Conservation (phyloP, 2,888 invertebrate genomes). For the Dione juno region DNA sequence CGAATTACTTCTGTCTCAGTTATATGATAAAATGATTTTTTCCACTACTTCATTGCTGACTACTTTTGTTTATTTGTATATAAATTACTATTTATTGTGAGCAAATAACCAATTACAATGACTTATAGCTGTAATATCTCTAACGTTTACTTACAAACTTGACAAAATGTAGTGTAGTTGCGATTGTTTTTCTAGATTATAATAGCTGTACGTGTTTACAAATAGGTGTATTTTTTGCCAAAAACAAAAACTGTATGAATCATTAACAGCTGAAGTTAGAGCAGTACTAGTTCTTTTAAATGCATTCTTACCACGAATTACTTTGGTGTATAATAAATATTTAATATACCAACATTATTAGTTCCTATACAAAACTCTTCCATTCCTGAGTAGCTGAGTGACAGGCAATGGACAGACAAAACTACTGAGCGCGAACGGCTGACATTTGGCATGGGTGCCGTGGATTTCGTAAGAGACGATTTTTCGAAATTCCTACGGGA, state of each 20-base stretch:
- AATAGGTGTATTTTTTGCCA: conserved; percentile 6
- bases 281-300: not conserved
- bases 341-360: too few species aligned
- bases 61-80: conserved; percentile 39
- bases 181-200: conserved; percentile 28
- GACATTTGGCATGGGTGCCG: too few species aligned
- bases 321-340: too few species aligned
- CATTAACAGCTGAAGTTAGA: not conserved
- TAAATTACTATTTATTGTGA: conserved; percentile 29
- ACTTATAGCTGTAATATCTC: conserved; percentile 34
- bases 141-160: conserved; percentile 22
- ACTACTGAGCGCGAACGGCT: too few species aligned
- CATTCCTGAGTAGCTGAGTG: too few species aligned
- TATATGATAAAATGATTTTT: conserved; percentile 45
- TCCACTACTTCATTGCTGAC: conserved; percentile 46
- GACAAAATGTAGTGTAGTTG: conserved; percentile 6
- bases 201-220: conserved; percentile 9
- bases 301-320: not conserved
- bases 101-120: conserved; percentile 43
- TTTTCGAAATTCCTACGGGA: too few species aligned
- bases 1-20: conserved; percentile 44
- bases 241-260: conserved; percentile 7
- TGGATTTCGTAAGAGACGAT: too few species aligned
- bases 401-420: too few species aligned
- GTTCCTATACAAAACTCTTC: too few species aligned